phyloP scores from a whole-genome alignment of 2,113 vertebrate genomes.

The Pionites leucogaster region DNA sequence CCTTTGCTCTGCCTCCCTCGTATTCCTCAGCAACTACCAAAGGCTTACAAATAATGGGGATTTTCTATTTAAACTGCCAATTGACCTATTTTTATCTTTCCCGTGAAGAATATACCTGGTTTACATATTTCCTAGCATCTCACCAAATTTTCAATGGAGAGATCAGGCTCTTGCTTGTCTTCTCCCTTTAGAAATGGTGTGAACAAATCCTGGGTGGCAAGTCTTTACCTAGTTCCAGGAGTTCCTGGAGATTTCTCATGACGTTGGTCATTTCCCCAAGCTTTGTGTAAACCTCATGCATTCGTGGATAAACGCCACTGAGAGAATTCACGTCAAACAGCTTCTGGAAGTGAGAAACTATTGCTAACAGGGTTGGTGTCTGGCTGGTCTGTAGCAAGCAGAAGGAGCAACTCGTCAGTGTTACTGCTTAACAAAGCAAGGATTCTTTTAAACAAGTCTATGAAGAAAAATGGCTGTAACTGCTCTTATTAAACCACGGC shows the following conservation, averaged over 20 bases:
- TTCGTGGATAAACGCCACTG: constrained; percentile 85
- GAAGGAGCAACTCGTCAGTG: not conserved
- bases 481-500: not conserved
- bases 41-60: not conserved
- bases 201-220: not conserved
- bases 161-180: not conserved
- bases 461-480: not conserved
- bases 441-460: not conserved
- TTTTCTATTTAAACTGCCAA: not conserved
- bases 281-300: constrained; percentile 88
- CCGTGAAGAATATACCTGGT: not conserved
- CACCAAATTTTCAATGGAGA: not conserved
- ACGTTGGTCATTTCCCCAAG: constrained; percentile 87
- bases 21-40: not conserved
- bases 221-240: constrained; percentile 82
- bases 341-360: constrained; percentile 90
- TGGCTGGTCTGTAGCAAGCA: constrained; percentile 70
- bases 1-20: not conserved
- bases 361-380: constrained; percentile 76
- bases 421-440: not conserved
- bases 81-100: not conserved
- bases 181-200: not conserved
- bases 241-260: constrained; percentile 84
- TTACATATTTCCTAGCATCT: not conserved
- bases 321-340: constrained; percentile 86